Percentiles rank a stretch among this genome's conserved stretches.
Conservation (phyloP, 2,797 vertebrate genomes). For the Tenualosa ilisha region DNA sequence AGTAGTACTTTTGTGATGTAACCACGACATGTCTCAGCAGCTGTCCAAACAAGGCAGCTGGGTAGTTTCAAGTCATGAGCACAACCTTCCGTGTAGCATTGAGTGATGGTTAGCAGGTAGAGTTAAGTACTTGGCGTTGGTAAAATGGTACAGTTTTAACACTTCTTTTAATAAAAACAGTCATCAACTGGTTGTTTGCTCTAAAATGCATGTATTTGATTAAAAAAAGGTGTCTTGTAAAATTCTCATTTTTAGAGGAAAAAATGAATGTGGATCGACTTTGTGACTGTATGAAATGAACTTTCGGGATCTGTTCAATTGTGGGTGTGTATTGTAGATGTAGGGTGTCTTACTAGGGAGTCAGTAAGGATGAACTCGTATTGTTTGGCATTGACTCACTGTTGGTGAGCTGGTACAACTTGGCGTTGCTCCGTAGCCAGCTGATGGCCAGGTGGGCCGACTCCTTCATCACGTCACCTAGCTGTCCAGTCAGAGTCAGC, state of each 20-base stretch:
- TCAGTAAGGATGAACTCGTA: neutral
- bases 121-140: conserved; percentile 73
- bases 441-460: conserved; percentile 95
- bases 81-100: neutral
- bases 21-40: no score
- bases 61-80: neutral
- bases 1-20: no score
- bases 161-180: no score
- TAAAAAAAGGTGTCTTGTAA: no score
- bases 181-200: no score
- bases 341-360: no score
- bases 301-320: no score
- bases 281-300: no score
- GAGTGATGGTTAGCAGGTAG: neutral
- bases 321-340: no score
- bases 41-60: neutral
- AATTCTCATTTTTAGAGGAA: no score
- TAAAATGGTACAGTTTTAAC: conserved; percentile 40
- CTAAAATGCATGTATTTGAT: no score
- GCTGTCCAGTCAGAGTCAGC: conserved; percentile 90
- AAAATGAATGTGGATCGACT: no score
- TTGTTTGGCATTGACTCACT: conserved; percentile 67
- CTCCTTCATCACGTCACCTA: conserved; percentile 96
- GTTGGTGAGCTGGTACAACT: conserved; percentile 86
- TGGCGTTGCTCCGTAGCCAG: conserved; percentile 93